phyloP scores from a whole-genome alignment of 2,888 invertebrate species.

The Cryptus armator region DNA sequence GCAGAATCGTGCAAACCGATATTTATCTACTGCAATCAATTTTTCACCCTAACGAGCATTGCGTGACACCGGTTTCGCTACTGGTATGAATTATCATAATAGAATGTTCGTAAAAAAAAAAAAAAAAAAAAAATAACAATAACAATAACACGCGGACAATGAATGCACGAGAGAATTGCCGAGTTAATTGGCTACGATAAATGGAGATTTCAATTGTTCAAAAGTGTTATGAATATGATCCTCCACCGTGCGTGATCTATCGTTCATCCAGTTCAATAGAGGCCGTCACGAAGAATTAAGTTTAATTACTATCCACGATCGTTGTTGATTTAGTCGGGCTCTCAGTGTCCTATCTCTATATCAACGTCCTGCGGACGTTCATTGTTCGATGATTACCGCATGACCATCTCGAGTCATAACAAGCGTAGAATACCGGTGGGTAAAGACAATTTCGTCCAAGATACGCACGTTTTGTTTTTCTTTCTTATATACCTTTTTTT shows the following conservation, averaged over 20 bases:
- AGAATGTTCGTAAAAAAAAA: background rate
- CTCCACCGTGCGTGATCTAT: background rate
- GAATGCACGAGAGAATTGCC: background rate
- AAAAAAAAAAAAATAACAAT: too few species aligned
- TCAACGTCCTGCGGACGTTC: conserved; percentile 3
- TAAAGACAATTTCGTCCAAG: conserved; percentile 7
- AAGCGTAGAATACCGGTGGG: background rate
- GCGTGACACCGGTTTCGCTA: background rate
- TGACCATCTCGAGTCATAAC: conserved; percentile 23
- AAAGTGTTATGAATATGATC: conserved; percentile 13
- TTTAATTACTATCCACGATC: conserved; percentile 40
- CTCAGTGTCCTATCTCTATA: background rate
- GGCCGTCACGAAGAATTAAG: conserved; percentile 27
- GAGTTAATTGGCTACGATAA: conserved; percentile 9
- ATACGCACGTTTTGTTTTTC: background rate
- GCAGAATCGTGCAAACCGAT: background rate
- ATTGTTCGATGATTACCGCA: conserved; percentile 20
- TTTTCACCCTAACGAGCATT: background rate
- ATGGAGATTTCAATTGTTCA: conserved; percentile 26
- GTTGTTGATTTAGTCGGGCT: conserved; percentile 4
- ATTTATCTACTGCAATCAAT: background rate
- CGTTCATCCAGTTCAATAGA: conserved; percentile 23
- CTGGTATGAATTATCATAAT: background rate
- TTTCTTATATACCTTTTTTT: background rate
- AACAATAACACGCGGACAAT: background rate